Evolutionary conservation across 2,888 invertebrate species (phyloP), one percentile per base, ranked within the genome.

Genomic region (Archips xylosteana): DNA sequence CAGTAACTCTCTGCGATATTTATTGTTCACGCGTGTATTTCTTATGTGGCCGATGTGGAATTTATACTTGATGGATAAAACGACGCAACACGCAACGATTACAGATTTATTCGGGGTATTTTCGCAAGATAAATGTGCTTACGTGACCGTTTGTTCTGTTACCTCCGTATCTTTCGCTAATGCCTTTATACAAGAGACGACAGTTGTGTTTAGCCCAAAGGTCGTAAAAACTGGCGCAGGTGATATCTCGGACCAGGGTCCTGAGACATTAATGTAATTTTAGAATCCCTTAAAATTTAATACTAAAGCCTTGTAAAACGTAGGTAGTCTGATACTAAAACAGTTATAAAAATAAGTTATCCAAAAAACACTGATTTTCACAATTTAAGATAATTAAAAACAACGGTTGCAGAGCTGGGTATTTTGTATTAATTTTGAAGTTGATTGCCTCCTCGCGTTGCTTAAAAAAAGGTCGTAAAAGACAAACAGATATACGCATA

Each of bases 141-240:
- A 72, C 77, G 79, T 79, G 78, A 76, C 76, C 76, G 76, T 76
- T 78, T 79, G 74, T 71, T 71, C 57, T 23, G 34, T 60, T 72
- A 74, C 76, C 74, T 75, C 68, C 69, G 67, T 74, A 61, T 74
- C 57, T 65, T 70, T 36, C 61, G 63, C 70, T 78, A 75, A 78
- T 74, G 71, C 72, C 75, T 70, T 68, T 74, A 71, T 75, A 75
- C 71, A 70, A 65, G 63, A 57, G 67, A 63, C 47, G 32, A 74
- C 71, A 72, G 54, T 54, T 9, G 54, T 71, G 74, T 76, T 75
- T 70, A 66, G 66, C 76, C 74, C 74, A 62, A 42, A 45, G 75
- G 74, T 78, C 79, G 77, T 79, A 78, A 79, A 78, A 71, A 75
- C 74, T 73, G 70, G 72, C 74, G 23, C 75, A 74, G 76, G 71